phyloP scores from a whole-genome alignment of 2,113 vertebrate species.

The Pipra filicauda region DNA sequence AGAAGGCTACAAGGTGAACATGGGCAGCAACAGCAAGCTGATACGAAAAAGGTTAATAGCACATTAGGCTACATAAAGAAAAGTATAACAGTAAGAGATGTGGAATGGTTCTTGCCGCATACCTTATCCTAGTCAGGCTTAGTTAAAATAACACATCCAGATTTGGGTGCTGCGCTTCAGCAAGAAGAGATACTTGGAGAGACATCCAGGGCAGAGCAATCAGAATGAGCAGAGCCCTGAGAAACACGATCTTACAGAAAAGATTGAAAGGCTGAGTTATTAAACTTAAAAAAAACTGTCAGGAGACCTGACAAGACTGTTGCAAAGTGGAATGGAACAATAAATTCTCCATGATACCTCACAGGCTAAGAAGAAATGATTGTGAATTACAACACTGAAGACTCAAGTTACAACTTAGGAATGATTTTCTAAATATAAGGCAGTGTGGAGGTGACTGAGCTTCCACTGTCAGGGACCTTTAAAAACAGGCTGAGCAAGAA shows the following conservation, averaged over 20 bases:
- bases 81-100: background rate
- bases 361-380: background rate
- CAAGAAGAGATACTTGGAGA: background rate
- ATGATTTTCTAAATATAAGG: constrained; percentile 32
- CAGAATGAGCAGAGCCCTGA: background rate
- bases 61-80: background rate
- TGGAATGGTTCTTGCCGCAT: background rate
- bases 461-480: background rate
- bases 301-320: background rate
- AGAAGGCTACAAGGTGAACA: background rate
- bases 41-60: background rate
- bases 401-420: constrained; percentile 26
- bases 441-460: background rate
- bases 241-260: constrained; percentile 6
- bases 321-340: constrained; percentile 16
- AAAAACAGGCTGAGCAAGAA: background rate
- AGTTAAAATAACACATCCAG: background rate
- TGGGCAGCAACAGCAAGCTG: background rate
- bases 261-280: constrained; percentile 27
- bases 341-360: constrained; percentile 36
- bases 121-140: background rate
- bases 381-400: constrained; percentile 6
- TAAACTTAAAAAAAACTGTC: constrained; percentile 34
- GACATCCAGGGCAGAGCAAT: background rate
- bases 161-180: background rate